Conservation (phyloP, 2,113 vertebrate species). For the Plecturocebus donacophilus region DNA sequence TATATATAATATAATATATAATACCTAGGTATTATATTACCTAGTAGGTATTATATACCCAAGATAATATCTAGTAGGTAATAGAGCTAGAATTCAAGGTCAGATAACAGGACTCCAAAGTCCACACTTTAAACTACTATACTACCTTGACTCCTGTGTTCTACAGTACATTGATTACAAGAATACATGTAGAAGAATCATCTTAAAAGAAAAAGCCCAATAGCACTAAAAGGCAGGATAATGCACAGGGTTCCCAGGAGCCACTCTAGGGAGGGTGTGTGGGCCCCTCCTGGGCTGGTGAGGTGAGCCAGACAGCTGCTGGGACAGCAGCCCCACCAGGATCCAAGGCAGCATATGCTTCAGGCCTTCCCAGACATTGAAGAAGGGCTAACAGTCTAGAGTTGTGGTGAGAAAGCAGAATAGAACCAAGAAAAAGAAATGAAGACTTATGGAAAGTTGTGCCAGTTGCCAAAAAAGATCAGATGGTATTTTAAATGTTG, state of each 20-base stretch:
- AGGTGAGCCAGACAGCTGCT: background rate
- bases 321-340: background rate
- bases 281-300: background rate
- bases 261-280: too few species aligned
- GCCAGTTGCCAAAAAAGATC: background rate
- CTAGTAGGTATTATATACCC: too few species aligned
- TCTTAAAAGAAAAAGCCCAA: background rate
- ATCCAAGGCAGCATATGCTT: background rate
- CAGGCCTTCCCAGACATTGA: background rate
- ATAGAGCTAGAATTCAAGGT: background rate
- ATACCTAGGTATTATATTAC: too few species aligned
- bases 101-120: background rate
- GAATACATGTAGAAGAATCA: background rate
- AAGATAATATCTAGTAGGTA: background rate
- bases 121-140: background rate
- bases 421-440: background rate
- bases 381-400: background rate
- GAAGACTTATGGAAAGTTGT: background rate
- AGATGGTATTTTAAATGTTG: background rate
- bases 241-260: background rate
- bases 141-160: background rate
- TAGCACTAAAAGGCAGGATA: background rate
- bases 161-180: background rate
- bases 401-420: background rate
- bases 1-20: too few species aligned